Evolutionary conservation across 2,888 invertebrate species (phyloP), one percentile per base, ranked within the genome.

Genomic region (Petrolisthes manimaculis): DNA sequence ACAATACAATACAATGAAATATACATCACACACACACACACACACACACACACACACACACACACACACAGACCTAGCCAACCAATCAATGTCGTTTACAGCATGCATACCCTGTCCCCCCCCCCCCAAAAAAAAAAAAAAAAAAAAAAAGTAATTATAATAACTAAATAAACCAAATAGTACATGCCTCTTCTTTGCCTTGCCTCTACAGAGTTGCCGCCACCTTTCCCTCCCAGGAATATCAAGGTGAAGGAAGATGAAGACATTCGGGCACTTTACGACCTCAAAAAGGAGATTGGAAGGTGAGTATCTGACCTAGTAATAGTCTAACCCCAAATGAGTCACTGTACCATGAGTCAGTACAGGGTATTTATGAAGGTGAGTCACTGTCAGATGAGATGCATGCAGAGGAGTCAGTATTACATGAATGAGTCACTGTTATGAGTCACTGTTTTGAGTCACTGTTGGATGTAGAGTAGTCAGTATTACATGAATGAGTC

Each of bases 221-320:
- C 97, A 51, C 96, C 96, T 90, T 98, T 98, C 94, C 96, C 97
- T 12, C 95, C 95, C 92, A 95, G 97, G 93, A 96, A 98, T 94
- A 97, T 98, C 91, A 94, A 95, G 91, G 95, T 98, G 92, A 96
- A 96, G 93, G 95, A 96, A 91, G 96, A 96, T 91, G 95, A 95
- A 88, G 97, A 98, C 94, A 97, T 98, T 92, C 96, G 97, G 93
- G 96, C 97, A 92, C 95, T 95, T 92, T 98, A 96, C 93, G 96
- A 97, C 92, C 95, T 98, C 93, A 95, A 97, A 92, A 95, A 96
- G 88, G 97, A 99, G 94, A 96, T 99, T 92, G 99, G 99, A 93
- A 96, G 98, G 98, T 98, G 94, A 95, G 94, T 93, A 91, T 91
- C 78, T 0, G 24, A 24, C 8, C 14, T 21, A n/a, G 12, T 54